A percentile compares a stretch with the other conserved stretches of the same genome.
Evolutionary conservation across 2,888 invertebrate species (phyloP).

Genomic region (Agrochola circellaris): DNA sequence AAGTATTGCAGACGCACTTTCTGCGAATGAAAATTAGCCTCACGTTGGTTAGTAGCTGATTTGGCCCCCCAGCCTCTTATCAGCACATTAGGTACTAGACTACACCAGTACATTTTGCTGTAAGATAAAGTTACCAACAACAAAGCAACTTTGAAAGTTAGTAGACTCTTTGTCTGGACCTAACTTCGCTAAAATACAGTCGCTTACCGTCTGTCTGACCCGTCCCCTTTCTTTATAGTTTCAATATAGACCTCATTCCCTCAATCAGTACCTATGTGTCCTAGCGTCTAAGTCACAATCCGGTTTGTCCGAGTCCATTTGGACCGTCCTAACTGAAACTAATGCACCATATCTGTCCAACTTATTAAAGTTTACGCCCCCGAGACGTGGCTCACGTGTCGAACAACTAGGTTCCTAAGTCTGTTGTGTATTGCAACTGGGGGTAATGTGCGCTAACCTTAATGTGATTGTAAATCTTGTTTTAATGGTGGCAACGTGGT

Average conservation of each 20-base stretch:
- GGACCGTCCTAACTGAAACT: conserved; percentile 79
- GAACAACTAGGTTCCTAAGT: conserved; percentile 62
- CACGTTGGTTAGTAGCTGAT: not conserved
- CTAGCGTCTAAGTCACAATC: conserved; percentile 70
- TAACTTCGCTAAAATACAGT: conserved; percentile 43
- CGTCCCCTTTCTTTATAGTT: conserved; percentile 50
- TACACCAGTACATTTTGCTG: not conserved
- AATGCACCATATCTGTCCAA: conserved; percentile 84
- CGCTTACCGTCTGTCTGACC: conserved; percentile 34
- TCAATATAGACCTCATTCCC: conserved; percentile 50
- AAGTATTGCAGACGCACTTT: not conserved
- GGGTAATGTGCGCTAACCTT: conserved; percentile 50
- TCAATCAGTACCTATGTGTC: conserved; percentile 46
- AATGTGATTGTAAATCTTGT: conserved; percentile 60
- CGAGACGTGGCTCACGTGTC: conserved; percentile 77
- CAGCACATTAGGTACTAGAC: not conserved
- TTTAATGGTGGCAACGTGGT: conserved; percentile 43
- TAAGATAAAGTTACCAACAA: not conserved
- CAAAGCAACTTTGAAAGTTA: conserved; percentile 1
- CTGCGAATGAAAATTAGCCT: not conserved
- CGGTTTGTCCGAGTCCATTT: conserved; percentile 76
- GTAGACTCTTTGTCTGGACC: not conserved
- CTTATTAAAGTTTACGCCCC: conserved; percentile 83
- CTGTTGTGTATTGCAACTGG: conserved; percentile 62
- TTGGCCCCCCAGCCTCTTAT: not conserved